A percentile compares a stretch with the other conserved stretches of the same genome.
Evolutionary conservation across 2,888 invertebrate species (phyloP).

Genomic region (Adineta ricciae): DNA sequence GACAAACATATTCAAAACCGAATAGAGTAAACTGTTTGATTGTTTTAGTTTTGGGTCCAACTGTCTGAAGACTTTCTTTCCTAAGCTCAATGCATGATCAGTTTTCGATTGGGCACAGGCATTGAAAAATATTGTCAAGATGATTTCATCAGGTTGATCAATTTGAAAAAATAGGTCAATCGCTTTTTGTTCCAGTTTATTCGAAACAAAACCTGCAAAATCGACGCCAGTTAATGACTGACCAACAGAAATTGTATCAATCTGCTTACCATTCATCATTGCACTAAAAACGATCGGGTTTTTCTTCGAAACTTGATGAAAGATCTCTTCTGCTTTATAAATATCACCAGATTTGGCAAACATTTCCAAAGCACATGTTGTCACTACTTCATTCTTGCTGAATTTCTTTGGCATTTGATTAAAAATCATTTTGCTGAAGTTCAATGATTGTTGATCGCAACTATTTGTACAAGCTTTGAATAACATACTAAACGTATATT

Average conservation of each 20-base stretch:
- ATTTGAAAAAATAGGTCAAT: slow-evolving; percentile 10
- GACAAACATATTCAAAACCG: slow-evolving; percentile 10
- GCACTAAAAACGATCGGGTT: background rate
- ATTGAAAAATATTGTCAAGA: background rate
- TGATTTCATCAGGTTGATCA: background rate
- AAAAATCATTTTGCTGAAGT: background rate
- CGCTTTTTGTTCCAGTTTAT: background rate
- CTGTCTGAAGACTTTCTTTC: background rate
- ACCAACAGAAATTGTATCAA: background rate
- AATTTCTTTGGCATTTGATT: background rate
- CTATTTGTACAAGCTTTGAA: background rate
- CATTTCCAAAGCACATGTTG: too few relatives aligned
- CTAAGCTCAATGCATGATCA: background rate
- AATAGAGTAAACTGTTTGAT: background rate
- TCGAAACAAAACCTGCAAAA: background rate
- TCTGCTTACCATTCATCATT: slow-evolving; percentile 7
- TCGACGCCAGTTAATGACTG: background rate
- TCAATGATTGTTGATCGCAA: background rate
- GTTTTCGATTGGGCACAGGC: background rate
- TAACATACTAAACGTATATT: background rate
- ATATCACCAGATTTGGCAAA: too few relatives aligned
- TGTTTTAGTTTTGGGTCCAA: background rate
- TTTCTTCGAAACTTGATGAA: background rate
- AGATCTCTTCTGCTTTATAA: too few relatives aligned
- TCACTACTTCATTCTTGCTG: background rate